Evolutionary conservation across 2,888 invertebrate genomes (phyloP).

Genomic region (Pachycephus smyrnensis): DNA sequence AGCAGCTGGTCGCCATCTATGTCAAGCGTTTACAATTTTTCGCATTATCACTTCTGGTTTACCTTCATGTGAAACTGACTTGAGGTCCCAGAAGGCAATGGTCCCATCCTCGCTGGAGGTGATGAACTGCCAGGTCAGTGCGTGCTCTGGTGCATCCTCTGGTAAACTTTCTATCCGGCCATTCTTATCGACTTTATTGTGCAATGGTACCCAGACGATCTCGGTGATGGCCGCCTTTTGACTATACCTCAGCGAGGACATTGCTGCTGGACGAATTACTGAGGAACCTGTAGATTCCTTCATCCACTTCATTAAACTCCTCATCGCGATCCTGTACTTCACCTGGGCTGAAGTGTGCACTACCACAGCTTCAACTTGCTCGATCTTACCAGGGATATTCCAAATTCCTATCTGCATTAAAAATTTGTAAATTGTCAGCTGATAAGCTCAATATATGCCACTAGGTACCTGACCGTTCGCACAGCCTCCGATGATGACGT

Average conservation of each 20-base stretch:
- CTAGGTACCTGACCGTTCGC: constrained; percentile 71
- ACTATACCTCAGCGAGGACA: constrained; percentile 74
- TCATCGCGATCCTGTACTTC: constrained; percentile 73
- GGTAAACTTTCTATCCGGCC: constrained; percentile 70
- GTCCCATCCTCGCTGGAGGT: constrained; percentile 77
- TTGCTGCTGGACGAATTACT: constrained; percentile 72
- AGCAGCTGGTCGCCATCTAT: constrained; percentile 2
- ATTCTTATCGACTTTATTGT: constrained; percentile 71
- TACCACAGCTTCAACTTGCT: constrained; percentile 74
- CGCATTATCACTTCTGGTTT: background rate
- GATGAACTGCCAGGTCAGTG: constrained; percentile 73
- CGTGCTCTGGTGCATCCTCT: constrained; percentile 55
- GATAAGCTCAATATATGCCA: background rate
- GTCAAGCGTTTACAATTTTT: background rate
- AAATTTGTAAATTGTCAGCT: background rate
- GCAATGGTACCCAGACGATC: constrained; percentile 78
- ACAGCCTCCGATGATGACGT: constrained; percentile 79
- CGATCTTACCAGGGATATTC: constrained; percentile 76
- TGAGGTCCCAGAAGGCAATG: constrained; percentile 79
- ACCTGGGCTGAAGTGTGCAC: constrained; percentile 74
- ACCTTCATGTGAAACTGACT: constrained; percentile 51
- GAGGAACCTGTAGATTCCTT: constrained; percentile 72
- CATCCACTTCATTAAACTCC: constrained; percentile 78
- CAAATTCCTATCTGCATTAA: constrained; percentile 74
- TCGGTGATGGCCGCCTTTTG: constrained; percentile 75